Evolutionary conservation across 2,113 vertebrate genomes (phyloP), one percentile per base, ranked within the genome.

Genomic region (Heterotis niloticus): DNA sequence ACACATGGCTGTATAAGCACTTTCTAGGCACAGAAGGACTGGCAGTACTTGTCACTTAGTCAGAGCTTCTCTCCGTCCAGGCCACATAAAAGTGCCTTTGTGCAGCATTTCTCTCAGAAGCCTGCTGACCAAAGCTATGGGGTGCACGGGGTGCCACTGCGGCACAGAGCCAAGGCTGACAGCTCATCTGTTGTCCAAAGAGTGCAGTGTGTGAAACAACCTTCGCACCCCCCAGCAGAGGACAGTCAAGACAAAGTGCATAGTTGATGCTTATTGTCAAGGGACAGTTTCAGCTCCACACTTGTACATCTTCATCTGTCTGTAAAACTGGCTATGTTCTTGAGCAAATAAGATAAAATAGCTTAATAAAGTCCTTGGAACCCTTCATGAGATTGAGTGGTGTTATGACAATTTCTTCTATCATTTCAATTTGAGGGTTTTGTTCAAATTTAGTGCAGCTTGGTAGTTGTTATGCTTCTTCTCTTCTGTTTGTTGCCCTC

Each of bases 51-150:
- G 84, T 81, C 81, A 64, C 78, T 79, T 62, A 76, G 68, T 82
- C 73, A 69, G 52, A 10, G 10, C 71, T 18, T 52, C 54, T 14
- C 67, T 17, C 5, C 65, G 60, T 72, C n/a, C n/a, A n/a, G n/a
- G n/a, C n/a, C 24, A 69, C 64, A 81, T 82, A 82, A 84, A 44
- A 82, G 82, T 72, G 74, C 20, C 82, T 82, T 83, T 86, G 56
- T 78, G 26, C 24, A 52, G 28, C 20, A 56, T 7, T 60, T 81
- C 75, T 77, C 57, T 57, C 44, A 24, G 65, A 59, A 44, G 44
- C 65, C 12, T 62, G 79, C 62, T 64, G 78, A 73, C 56, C 51
- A 9, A 11, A 77, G 76, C 73, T n/a, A 71, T 65, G 52, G 10
- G 28, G 54, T 14, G 28, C 54, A 23, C 71, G 26, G 71, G 71